Percentiles rank a stretch among this genome's conserved stretches.
Evolutionary conservation across 2,888 invertebrate genomes (phyloP).

Genomic region (Cephonodes hylas): DNA sequence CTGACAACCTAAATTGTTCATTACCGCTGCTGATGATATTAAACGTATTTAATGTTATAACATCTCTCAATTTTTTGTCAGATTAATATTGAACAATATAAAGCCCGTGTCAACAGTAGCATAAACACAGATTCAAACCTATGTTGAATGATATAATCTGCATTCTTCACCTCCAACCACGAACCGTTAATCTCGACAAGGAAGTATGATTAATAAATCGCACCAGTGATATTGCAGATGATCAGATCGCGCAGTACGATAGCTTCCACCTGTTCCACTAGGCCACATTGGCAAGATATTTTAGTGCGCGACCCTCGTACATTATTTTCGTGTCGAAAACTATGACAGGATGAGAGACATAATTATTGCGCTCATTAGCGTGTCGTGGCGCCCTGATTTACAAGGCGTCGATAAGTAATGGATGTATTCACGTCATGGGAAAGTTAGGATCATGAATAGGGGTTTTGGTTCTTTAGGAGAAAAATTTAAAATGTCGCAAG

Average conservation of each 20-base stretch:
- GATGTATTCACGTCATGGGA: too few relatives aligned
- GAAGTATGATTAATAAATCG: background rate
- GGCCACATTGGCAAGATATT: background rate
- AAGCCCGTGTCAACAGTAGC: too few relatives aligned
- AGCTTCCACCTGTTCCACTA: background rate
- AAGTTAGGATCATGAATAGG: too few relatives aligned
- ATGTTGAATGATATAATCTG: background rate
- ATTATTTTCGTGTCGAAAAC: background rate
- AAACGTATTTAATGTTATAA: too few relatives aligned
- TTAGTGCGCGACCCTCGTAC: background rate
- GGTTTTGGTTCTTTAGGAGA: too few relatives aligned
- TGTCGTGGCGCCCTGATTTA: background rate
- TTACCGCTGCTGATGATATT: too few relatives aligned
- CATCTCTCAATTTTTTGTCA: too few relatives aligned
- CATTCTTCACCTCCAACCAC: background rate
- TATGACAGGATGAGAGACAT: background rate
- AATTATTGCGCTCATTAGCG: background rate
- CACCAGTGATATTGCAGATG: background rate
- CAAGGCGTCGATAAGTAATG: background rate
- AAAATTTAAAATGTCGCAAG: too few relatives aligned
- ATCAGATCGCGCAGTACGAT: background rate
- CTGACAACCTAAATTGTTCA: too few relatives aligned
- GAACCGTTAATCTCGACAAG: background rate
- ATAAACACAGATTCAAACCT: too few relatives aligned
- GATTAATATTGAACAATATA: too few relatives aligned